Evolutionary conservation across 1,140 invertebrate genomes (phyloP), one percentile per base, ranked within the genome.

Genomic region (Drosophila tani): DNA sequence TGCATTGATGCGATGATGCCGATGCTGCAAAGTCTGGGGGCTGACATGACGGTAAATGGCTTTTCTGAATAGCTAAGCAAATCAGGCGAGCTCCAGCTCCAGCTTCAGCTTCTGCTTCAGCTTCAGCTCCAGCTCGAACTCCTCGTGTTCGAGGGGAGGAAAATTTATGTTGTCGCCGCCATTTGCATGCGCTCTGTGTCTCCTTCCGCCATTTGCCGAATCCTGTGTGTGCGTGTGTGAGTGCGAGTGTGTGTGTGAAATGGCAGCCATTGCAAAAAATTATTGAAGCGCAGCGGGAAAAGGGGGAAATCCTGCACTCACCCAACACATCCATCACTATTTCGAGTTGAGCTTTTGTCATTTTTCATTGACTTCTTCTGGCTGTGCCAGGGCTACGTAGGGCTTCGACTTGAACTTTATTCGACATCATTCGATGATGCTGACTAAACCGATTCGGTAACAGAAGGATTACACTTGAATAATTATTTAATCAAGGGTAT

Each of bases 31-130:
- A 45, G 53, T 49, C 55, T 19, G 29, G 12, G 6, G 35, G 69
- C 58, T 79, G 75, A 65, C 79, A 77, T 80, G 74, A 88, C 84
- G 81, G 84, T 84, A 90, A 90, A 81, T 81, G 78, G 75, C 81
- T 84, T 90, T 79, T 75, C 70, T 85, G 75, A 63, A 67, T 50
- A 75, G 79, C 82, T 80, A 80, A 82, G 82, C 79, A 90, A 90
- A 86, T 86, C 82, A 82, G 85, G 62, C 62, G 41, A 77, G 55
- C 53, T 67, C 75, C 46, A n/a, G 53, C 53, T 40, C 19, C 51
- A 55, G 17, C 40, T 15, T 3, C 40, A 41, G 40, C 40, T 11
- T 38, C 35, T 11, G 32, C 51, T 15, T 12, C 51, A 24, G 32
- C 38, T 40, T 4, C 38, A 40, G 38, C 38, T 11, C 38, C 11